Conservation (phyloP, 2,113 vertebrate genomes). For the Seriola aureovittata region DNA sequence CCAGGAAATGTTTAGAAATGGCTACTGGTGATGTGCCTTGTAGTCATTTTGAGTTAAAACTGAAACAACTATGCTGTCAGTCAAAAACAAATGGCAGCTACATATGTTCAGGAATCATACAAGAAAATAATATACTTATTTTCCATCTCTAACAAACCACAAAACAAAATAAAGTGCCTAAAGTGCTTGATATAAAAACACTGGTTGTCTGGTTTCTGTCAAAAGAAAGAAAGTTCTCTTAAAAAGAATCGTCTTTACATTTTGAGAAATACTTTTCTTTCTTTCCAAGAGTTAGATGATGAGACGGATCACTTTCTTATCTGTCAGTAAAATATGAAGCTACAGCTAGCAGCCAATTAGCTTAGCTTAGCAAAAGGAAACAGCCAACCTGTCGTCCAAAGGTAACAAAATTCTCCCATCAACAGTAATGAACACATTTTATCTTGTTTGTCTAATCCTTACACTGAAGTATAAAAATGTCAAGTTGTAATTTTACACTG, state of each 20-base stretch:
- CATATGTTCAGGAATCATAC: background rate
- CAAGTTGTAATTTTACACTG: background rate
- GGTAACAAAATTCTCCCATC: too few species aligned
- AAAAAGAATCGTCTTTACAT: background rate
- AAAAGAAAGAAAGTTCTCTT: background rate
- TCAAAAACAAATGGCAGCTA: background rate
- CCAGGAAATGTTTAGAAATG: background rate
- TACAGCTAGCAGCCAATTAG: background rate
- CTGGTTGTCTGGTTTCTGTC: slow-evolving; percentile 10
- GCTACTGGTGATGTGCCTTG: background rate
- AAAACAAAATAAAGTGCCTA: slow-evolving; percentile 4
- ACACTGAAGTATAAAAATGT: too few species aligned
- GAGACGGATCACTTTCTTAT: background rate
- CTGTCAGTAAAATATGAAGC: too few species aligned
- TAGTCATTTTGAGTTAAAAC: background rate
- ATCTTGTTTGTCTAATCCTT: too few species aligned
- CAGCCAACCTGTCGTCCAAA: too few species aligned
- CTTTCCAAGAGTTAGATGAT: background rate
- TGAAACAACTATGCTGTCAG: background rate
- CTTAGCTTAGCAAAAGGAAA: too few species aligned
- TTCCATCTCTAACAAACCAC: background rate
- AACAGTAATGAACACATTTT: too few species aligned
- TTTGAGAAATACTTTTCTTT: slow-evolving; percentile 7
- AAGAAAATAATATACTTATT: background rate
- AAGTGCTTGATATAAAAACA: slow-evolving; percentile 7